Percentiles rank a stretch among this genome's conserved stretches.
These are phyloP conservation scores for Panorpa germanica DNA, from an alignment of 2,888 invertebrate genomes.

Conservation along the genomic window DNA sequence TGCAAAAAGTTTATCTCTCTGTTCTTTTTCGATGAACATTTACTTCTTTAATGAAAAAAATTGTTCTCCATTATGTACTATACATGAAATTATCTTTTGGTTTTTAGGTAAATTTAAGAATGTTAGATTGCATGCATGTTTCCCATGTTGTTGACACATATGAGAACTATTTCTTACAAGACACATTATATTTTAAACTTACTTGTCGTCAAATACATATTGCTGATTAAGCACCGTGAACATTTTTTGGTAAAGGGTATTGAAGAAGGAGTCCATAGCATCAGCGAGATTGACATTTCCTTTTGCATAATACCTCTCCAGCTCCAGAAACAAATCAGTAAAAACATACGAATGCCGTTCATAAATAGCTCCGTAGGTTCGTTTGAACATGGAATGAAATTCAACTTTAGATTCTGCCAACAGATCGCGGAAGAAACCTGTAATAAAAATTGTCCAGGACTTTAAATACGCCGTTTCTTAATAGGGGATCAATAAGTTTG, in stretches of 20 bases:
- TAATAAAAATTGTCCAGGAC: no score
- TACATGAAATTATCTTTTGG: no score
- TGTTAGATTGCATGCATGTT: no score
- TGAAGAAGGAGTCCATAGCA: conserved; percentile 86
- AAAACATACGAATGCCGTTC: conserved; percentile 87
- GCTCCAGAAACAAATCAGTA: conserved; percentile 71
- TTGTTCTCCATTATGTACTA: no score
- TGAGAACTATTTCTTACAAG: no score
- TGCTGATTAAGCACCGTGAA: conserved; percentile 88
- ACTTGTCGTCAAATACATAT: conserved; percentile 75
- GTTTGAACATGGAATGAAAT: conserved; percentile 89
- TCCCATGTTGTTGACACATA: no score
- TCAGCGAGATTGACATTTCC: conserved; percentile 71
- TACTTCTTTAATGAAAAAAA: no score
- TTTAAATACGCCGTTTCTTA: neutral
- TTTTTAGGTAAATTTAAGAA: no score
- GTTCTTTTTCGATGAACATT: no score
- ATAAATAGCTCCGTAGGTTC: conserved; percentile 89
- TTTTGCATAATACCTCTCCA: conserved; percentile 74
- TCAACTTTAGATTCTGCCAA: conserved; percentile 65
- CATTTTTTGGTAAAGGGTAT: conserved; percentile 85
- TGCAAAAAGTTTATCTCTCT: no score
- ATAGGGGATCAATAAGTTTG: neutral
- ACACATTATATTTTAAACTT: no score
- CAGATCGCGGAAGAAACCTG: conserved; percentile 79